Evolutionary conservation across 2,113 vertebrate genomes (phyloP).

Genomic region (Mastomys coucha): DNA sequence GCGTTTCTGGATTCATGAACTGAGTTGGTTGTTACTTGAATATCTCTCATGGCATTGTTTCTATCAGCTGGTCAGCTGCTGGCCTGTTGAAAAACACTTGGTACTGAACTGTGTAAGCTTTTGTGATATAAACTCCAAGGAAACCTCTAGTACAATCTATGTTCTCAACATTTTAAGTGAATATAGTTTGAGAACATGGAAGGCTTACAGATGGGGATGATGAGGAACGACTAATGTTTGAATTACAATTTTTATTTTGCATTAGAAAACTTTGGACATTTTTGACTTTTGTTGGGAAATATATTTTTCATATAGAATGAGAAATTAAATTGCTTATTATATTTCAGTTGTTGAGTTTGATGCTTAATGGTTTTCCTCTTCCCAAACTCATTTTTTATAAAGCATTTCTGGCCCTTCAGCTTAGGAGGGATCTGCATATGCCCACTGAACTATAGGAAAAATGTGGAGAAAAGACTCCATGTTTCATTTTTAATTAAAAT

Average conservation of each 20-base stretch:
- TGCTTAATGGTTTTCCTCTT: not conserved
- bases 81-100: not conserved
- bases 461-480: not conserved
- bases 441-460: not conserved
- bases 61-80: not conserved
- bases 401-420: not conserved
- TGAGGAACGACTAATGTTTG: not conserved
- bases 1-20: slow-evolving; percentile 95
- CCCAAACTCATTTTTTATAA: not conserved
- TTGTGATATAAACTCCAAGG: not conserved
- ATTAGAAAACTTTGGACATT: not conserved
- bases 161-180: not conserved
- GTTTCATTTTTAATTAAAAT: not conserved
- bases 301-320: slow-evolving; percentile 20
- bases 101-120: not conserved
- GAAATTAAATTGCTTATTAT: not conserved
- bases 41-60: not conserved
- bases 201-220: not conserved
- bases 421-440: not conserved
- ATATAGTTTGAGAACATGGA: not conserved
- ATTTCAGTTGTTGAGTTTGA: slow-evolving; percentile 28
- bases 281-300: not conserved
- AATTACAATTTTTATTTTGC: slow-evolving; percentile 30
- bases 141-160: not conserved
- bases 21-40: slow-evolving; percentile 90